Evolutionary conservation across 2,888 invertebrate genomes (phyloP), one percentile per base, ranked within the genome.

Genomic region (Crematogaster levior): DNA sequence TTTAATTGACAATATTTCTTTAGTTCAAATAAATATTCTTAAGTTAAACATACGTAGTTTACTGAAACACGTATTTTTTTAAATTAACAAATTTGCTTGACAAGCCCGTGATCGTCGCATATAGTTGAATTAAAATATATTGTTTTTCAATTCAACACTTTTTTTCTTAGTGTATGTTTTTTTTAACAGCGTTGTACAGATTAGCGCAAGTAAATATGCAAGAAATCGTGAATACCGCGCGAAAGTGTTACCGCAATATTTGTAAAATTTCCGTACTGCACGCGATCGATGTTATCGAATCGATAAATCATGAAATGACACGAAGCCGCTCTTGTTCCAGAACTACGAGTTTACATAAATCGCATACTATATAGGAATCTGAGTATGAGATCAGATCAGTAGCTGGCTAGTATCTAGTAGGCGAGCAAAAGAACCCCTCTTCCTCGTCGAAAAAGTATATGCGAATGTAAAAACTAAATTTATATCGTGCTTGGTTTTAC

Each of bases 401-500:
- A 70, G 77, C 85, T 77, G 73, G 77, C 63, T 79, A 74, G 83
- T 60, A 68, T 80, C 83, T 81, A 79, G 18, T 27, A 56, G n/a
- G 56, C 77, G 87, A 89, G 87, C 88, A 70, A 81, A 90, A 88
- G 90, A 92, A 90, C 90, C 88, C n/a, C n/a, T n/a, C n/a, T n/a
- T n/a, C n/a, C n/a, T n/a, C 89, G 90, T 90, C 91, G 91, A 90
- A 88, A 86, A 86, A 87, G 89, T 91, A 89, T 90, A 92, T 90
- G 90, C 87, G 92, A 93, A 92, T 91, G 90, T 88, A 92, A 92
- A 92, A 92, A 92, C 86, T 92, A 91, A 93, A 92, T 92, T 92
- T 92, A 53, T 53, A 91, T 93, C 90, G 85, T 87, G 86, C 81
- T 85, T 86, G 89, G 86, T 9, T 89, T 90, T 88, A 88, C 85